Conservation (phyloP, 2,113 vertebrate species). For the Pristiophorus japonicus region DNA sequence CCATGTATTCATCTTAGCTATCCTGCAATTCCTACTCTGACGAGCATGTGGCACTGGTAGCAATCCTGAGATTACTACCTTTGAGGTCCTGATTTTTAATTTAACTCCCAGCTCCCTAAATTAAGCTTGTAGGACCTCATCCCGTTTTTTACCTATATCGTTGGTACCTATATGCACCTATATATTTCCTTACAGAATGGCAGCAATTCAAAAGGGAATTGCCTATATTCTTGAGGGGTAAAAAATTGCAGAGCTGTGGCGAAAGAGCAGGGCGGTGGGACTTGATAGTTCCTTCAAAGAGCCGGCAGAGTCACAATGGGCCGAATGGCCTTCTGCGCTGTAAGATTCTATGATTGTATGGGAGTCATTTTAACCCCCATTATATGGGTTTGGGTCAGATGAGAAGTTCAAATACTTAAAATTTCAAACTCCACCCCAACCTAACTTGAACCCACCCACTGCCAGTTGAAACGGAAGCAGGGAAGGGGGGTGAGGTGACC, state of each 20-base stretch:
- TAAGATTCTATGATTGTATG: background rate
- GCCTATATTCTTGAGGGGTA: background rate
- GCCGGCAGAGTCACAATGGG: background rate
- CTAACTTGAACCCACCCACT: background rate
- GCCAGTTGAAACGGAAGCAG: background rate
- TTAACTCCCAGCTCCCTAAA: too few relatives aligned
- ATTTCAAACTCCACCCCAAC: background rate
- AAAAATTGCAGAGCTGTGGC: background rate
- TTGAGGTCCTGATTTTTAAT: too few relatives aligned
- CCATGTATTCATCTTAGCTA: too few relatives aligned
- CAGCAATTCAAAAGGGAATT: background rate
- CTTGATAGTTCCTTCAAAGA: background rate
- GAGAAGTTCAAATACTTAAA: background rate
- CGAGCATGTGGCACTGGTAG: too few relatives aligned
- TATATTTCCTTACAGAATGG: background rate
- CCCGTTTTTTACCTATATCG: too few relatives aligned
- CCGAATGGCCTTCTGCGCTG: background rate
- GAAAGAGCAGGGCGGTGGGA: background rate
- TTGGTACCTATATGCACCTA: too few relatives aligned
- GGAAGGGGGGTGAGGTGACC: background rate
- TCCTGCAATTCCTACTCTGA: too few relatives aligned
- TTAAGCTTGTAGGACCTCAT: too few relatives aligned
- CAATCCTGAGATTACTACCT: too few relatives aligned
- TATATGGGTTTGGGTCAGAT: background rate
- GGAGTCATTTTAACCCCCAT: background rate